Evolutionary conservation across 92 coral and sea anemone genomes (phyloP), one percentile per base, ranked within the genome.

Genomic region (Palythoa caribaeorum): DNA sequence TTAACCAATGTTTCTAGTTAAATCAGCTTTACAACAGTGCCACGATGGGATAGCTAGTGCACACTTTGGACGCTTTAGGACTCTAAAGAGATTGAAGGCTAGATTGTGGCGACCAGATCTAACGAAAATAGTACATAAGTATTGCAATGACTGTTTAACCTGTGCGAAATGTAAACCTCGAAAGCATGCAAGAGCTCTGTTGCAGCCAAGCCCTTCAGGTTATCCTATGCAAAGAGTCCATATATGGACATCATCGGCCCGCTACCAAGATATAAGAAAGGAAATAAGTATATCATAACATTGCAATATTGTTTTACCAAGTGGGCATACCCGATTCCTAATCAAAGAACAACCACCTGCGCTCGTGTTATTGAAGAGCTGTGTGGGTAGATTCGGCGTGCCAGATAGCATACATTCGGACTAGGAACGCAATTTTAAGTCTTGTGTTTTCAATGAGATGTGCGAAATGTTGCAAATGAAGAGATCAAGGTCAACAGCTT

Each of bases 241-340:
- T 35, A 87, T 90, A n/a, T n/a, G n/a, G 93, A 90, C 72, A 87
- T 92, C 0, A 68, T 92, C 71, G 93, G 93, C 9, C 91, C 93
- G 4, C 55, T 92, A 20, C 95, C 90, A 17, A 52, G 77, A 60
- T 3, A 91, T 0, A 73, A 38, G 83, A 76, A 62, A 12, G 91
- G 93, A 17, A 87, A 83, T 53, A n/a, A n/a, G n/a, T n/a, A n/a
- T n/a, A n/a, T n/a, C n/a, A n/a, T n/a, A n/a, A n/a, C n/a, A n/a
- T n/a, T 68, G 15, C 87, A 79, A 60, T 77, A 89, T 76, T 50
- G 79, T 19, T 91, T 91, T 28, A 83, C 91, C 6, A 91, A 88
- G 78, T 91, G 92, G 94, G 87, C 90, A 9, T 89, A 37, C 76
- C 71, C 90, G 48, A 54, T 92, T 38, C 77, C 77, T 7, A 92